phyloP scores from a whole-genome alignment of 2,113 vertebrate genomes.

The Leucosticte australis region DNA sequence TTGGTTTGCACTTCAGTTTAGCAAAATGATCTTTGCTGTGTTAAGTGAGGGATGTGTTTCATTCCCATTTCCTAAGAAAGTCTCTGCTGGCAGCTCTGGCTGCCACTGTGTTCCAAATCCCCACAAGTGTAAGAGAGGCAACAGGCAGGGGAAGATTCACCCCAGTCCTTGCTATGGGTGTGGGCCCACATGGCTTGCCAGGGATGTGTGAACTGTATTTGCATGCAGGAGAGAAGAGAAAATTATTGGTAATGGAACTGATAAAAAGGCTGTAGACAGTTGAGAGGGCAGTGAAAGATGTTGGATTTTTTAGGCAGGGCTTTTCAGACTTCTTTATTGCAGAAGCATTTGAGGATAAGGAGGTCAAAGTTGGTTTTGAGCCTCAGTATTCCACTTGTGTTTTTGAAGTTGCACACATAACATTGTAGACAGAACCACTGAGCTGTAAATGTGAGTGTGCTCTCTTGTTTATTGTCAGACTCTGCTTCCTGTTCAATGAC shows the following conservation, averaged over 20 bases:
- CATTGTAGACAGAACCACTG: not conserved
- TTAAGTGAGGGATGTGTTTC: not conserved
- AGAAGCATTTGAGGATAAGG: not conserved
- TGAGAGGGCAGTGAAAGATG: not conserved
- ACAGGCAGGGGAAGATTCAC: not conserved
- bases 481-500: not conserved
- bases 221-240: not conserved
- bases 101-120: not conserved
- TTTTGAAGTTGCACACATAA: not conserved
- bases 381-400: not conserved
- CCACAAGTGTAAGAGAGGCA: not conserved
- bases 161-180: not conserved
- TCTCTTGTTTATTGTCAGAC: not conserved
- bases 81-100: not conserved
- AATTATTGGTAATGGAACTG: not conserved
- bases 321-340: not conserved
- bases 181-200: not conserved
- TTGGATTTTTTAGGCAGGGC: not conserved
- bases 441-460: not conserved
- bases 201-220: not conserved
- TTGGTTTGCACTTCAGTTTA: constrained; percentile 46
- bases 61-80: not conserved
- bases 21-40: constrained; percentile 23
- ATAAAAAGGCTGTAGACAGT: not conserved
- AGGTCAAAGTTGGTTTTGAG: not conserved